Conservation (phyloP, 1,140 invertebrate genomes). For the Drosophila malerkotliana region DNA sequence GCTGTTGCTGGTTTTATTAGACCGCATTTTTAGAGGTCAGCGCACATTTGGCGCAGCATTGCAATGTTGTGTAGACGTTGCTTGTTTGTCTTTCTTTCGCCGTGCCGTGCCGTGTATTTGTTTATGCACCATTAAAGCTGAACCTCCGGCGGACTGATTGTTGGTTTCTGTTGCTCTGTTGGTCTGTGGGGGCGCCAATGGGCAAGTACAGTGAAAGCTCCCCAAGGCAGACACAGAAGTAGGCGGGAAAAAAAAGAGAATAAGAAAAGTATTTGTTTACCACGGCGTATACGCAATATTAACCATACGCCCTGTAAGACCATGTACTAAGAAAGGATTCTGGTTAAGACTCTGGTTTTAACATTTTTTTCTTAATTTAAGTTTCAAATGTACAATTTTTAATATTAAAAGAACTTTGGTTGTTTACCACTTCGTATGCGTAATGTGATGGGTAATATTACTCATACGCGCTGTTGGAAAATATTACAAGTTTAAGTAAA, state of each 20-base stretch:
- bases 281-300: constrained; percentile 20
- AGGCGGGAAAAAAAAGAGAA: background rate
- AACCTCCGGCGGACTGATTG: constrained; percentile 38
- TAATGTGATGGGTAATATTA: constrained; percentile 21
- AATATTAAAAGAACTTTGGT: too few relatives aligned
- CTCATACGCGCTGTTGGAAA: background rate
- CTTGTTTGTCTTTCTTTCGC: constrained; percentile 36
- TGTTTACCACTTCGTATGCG: constrained; percentile 35
- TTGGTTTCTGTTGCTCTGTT: constrained; percentile 2
- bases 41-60: constrained; percentile 76
- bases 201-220: constrained; percentile 29
- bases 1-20: constrained; percentile 63
- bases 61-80: constrained; percentile 56
- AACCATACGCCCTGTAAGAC: constrained; percentile 43
- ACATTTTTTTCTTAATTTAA: background rate
- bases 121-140: constrained; percentile 60
- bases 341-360: background rate
- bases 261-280: background rate
- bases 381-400: too few relatives aligned
- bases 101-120: constrained; percentile 15
- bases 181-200: constrained; percentile 13
- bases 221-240: background rate
- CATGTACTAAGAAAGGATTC: background rate
- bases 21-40: constrained; percentile 78
- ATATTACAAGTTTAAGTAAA: background rate